phyloP scores from a whole-genome alignment of 2,113 vertebrate genomes.

The Synchiropus splendidus region DNA sequence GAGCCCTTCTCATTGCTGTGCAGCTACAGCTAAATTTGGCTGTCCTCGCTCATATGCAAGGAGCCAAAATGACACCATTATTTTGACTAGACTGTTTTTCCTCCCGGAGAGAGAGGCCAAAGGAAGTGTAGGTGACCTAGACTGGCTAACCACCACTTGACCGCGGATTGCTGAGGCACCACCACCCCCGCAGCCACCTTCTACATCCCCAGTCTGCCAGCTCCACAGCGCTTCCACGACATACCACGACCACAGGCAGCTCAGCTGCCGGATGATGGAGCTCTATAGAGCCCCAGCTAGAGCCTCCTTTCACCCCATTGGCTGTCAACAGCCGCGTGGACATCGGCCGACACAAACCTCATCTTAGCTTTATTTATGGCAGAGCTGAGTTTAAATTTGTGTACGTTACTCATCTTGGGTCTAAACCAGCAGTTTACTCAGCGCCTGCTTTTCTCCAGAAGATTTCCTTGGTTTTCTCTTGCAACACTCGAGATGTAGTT shows the following conservation, averaged over 20 bases:
- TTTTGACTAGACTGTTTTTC: slow-evolving; percentile 76
- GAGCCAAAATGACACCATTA: slow-evolving; percentile 73
- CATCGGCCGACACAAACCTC: slow-evolving; percentile 21
- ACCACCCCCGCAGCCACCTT: slow-evolving; percentile 48
- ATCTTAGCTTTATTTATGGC: slow-evolving; percentile 30
- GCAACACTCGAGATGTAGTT: slow-evolving; percentile 29
- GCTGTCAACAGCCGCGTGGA: slow-evolving; percentile 54
- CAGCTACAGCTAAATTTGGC: slow-evolving; percentile 68
- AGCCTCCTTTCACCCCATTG: slow-evolving; percentile 18
- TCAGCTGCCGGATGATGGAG: slow-evolving; percentile 7
- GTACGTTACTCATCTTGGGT: slow-evolving; percentile 9
- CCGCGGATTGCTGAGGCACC: slow-evolving; percentile 40
- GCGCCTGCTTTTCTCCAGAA: slow-evolving; percentile 2
- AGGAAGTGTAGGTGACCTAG: slow-evolving; percentile 70
- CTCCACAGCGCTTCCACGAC: slow-evolving; percentile 53
- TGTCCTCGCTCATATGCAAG: slow-evolving; percentile 45
- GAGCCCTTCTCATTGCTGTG: slow-evolving; percentile 45
- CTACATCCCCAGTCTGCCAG: slow-evolving; percentile 42
- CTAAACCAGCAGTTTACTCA: slow-evolving; percentile 18
- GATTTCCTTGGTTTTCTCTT: slow-evolving; percentile 14
- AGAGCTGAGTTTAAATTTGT: slow-evolving; percentile 31
- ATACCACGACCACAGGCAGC: slow-evolving; percentile 46
- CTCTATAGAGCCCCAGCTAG: slow-evolving; percentile 13
- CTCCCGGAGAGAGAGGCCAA: slow-evolving; percentile 53
- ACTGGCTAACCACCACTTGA: slow-evolving; percentile 57